A percentile compares a stretch with the other conserved stretches of the same genome.
These are phyloP conservation scores for Drosophila subquinaria DNA, from an alignment of 2,888 invertebrate species.

Conservation along the genomic window DNA sequence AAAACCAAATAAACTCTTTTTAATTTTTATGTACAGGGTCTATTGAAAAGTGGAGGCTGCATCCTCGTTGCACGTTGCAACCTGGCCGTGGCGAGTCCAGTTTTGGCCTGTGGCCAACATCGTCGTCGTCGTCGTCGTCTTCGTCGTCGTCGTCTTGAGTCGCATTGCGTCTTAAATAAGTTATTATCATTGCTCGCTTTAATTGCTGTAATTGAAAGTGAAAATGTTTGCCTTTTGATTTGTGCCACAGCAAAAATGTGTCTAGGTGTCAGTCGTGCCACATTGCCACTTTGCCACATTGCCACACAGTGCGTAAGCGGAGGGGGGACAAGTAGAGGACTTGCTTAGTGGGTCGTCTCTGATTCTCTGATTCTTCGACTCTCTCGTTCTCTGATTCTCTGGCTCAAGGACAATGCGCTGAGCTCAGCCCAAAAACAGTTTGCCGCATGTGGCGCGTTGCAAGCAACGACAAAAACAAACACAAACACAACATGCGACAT, in stretches of 20 bases:
- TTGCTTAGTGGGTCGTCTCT: constrained; percentile 52
- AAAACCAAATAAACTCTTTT: neutral
- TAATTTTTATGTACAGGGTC: neutral
- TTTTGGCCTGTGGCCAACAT: constrained; percentile 46
- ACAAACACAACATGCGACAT: constrained; percentile 62
- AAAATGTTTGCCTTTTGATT: constrained; percentile 83
- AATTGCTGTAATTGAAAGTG: constrained; percentile 84
- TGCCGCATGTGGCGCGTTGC: constrained; percentile 18
- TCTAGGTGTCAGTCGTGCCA: constrained; percentile 76
- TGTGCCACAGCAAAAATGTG: constrained; percentile 80
- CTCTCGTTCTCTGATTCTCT: neutral
- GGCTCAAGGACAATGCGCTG: constrained; percentile 54
- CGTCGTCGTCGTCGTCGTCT: neutral
- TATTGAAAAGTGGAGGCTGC: neutral
- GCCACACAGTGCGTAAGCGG: neutral
- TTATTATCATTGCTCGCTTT: constrained; percentile 83
- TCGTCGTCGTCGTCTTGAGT: constrained; percentile 14
- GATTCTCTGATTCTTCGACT: constrained; percentile 3
- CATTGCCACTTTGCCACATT: constrained; percentile 24
- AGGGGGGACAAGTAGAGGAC: neutral
- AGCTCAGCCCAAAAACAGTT: constrained; percentile 32
- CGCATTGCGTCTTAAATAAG: constrained; percentile 76
- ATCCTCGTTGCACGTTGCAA: constrained; percentile 7
- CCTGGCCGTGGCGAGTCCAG: constrained; percentile 46
- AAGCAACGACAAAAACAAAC: constrained; percentile 14